These are phyloP conservation scores for Empis livida DNA, from an alignment of 2,888 invertebrate species.

Conservation along the genomic window DNA sequence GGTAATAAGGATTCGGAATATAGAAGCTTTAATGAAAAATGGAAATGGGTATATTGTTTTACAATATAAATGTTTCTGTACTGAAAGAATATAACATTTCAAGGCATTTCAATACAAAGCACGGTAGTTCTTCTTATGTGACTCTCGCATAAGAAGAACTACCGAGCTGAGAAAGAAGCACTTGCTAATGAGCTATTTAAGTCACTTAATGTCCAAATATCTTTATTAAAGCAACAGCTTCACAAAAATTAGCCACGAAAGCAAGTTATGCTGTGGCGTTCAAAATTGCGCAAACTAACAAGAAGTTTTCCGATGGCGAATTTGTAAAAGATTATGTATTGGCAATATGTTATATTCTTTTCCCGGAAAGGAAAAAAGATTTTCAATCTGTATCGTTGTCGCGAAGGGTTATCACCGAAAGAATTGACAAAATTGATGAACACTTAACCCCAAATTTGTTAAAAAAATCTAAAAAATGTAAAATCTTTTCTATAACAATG, in stretches of 20 bases:
- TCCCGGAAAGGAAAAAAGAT: not conserved
- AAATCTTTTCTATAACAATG: not conserved
- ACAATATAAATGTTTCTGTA: not conserved
- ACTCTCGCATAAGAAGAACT: too few relatives aligned
- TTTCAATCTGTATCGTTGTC: not conserved
- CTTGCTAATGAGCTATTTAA: not conserved
- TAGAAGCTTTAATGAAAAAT: too few relatives aligned
- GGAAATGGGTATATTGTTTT: not conserved
- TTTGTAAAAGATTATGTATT: too few relatives aligned
- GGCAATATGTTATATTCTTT: not conserved
- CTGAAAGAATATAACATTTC: not conserved
- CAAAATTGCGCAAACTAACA: not conserved
- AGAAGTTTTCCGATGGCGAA: not conserved
- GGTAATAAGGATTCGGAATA: not conserved
- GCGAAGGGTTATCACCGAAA: not conserved
- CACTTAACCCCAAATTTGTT: not conserved
- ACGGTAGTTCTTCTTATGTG: not conserved
- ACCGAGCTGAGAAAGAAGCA: not conserved
- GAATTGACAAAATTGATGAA: not conserved
- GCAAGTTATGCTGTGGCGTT: not conserved
- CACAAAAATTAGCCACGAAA: not conserved
- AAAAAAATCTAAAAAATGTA: not conserved
- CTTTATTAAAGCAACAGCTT: not conserved
- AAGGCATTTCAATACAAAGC: constrained; percentile 1
- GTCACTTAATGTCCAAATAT: not conserved